phyloP scores from a whole-genome alignment of 2,888 invertebrate species.

The Chymomyza amoena region DNA sequence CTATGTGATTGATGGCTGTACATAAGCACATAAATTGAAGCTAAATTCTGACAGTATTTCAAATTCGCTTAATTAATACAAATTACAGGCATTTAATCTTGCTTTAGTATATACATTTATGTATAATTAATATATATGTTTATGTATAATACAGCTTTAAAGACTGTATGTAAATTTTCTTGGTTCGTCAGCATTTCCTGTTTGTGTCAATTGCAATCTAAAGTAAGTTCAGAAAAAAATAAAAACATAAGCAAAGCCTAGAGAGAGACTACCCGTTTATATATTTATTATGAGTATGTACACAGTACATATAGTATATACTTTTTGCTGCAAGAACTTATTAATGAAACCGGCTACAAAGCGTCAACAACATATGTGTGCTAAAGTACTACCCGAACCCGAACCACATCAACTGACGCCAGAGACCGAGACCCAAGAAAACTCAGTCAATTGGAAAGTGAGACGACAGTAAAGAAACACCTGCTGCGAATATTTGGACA shows the following conservation, averaged over 20 bases:
- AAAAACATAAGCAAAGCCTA: background rate
- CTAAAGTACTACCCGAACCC: background rate
- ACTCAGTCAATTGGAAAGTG: conserved; percentile 3
- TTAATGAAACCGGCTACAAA: background rate
- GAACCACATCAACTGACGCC: background rate
- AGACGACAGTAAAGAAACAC: background rate
- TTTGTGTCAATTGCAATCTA: background rate
- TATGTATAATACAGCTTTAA: background rate
- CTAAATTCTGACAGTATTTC: background rate
- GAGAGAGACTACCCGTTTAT: background rate
- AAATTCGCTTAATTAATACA: too few species aligned
- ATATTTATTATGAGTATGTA: background rate
- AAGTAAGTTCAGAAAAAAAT: background rate
- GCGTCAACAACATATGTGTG: background rate
- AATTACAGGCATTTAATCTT: background rate
- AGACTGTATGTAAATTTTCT: background rate
- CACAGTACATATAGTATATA: background rate
- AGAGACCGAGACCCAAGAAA: background rate
- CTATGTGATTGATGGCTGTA: background rate
- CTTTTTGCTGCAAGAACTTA: background rate
- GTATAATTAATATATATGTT: background rate
- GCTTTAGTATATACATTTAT: background rate
- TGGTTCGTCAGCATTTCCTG: background rate
- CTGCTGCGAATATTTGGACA: background rate
- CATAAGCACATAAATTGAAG: background rate